Evolutionary conservation across 2,888 invertebrate species (phyloP), one percentile per base, ranked within the genome.

Genomic region (Autographa gamma): DNA sequence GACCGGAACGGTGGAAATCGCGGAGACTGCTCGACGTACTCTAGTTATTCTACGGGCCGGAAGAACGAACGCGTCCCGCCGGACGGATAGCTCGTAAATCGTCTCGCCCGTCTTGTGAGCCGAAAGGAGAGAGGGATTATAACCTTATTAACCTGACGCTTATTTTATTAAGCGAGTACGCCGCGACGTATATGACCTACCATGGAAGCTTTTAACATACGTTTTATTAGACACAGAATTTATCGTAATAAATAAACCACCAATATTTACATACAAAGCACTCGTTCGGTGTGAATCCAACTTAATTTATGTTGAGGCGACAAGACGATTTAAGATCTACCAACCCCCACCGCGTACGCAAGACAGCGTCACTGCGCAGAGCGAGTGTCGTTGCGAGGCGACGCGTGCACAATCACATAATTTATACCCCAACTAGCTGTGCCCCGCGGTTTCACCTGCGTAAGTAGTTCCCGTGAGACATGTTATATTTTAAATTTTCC

Each of bases 241-340:
- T 0, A 25, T 13, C 8, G 4, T 19, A 1, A 56, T n/a, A 5
- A 48, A 16, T 6, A 48, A 6, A n/a, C 48, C 6, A 48, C 48
- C n/a, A n/a, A n/a, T 5, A 48, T 48, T 48, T n/a, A 48, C 43
- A 3, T 43, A 16, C 16, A 16, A 16, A 43, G 14, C 4, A 3
- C 48, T 38, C 48, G 16, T n/a, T 48, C n/a, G 5, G n/a, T 48
- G 6, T 6, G n/a, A 48, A 16, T n/a, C 13, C 14, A 19, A 6
- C 19, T 0, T 25, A 56, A 56, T 18, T 11, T 56, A 4, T 32
- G 16, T 18, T 8, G 31, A n/a, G 16, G n/a, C 8, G 56, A 54
- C 71, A 77, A 77, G 80, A 80, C 77, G 77, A 77, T 76, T 80
- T 77, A 77, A 32, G 77, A 80, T 72, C 77, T 77, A 77, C 80